phyloP scores from a whole-genome alignment of 2,888 invertebrate genomes.

The Oxyteleia sp. region DNA sequence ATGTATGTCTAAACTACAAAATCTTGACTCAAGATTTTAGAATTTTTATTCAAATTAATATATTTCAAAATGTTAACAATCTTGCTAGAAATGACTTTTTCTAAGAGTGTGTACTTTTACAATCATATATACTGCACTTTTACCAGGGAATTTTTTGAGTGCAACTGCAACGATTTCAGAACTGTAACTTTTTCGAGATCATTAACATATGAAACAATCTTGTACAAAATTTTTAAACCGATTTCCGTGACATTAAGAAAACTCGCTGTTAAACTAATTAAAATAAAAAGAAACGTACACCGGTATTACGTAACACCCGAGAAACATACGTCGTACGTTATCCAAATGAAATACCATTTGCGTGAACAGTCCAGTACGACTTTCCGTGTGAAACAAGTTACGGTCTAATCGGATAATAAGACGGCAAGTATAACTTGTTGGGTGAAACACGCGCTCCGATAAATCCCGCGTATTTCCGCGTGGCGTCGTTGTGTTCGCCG shows the following conservation, averaged over 20 bases:
- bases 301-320: background rate
- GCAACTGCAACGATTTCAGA: background rate
- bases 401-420: constrained; percentile 62
- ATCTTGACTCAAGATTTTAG: no score
- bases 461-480: constrained; percentile 38
- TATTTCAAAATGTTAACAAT: no score
- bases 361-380: constrained; percentile 29
- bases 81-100: no score
- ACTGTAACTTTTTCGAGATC: no score
- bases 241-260: background rate
- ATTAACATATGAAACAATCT: no score
- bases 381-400: constrained; percentile 59
- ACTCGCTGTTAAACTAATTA: constrained; percentile 17
- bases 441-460: constrained; percentile 35
- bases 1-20: no score
- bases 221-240: no score
- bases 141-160: no score
- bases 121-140: no score
- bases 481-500: constrained; percentile 12
- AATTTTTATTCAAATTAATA: no score
- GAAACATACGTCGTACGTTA: constrained; percentile 12
- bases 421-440: constrained; percentile 29
- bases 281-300: background rate
- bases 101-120: no score
- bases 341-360: constrained; percentile 20